Conservation (phyloP, 2,113 vertebrate species). For the Ellobius talpinus region DNA sequence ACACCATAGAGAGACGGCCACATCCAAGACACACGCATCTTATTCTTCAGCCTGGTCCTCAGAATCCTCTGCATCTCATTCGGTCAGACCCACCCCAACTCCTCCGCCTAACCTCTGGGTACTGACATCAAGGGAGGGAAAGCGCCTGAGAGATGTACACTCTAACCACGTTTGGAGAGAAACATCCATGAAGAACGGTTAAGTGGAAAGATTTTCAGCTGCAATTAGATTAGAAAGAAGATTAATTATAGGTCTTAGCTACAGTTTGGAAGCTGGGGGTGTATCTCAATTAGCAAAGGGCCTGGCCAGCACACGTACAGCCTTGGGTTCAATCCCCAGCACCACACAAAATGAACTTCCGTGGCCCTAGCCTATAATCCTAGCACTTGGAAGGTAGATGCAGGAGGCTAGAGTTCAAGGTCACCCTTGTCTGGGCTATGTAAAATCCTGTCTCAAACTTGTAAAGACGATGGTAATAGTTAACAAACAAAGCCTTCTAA, state of each 20-base stretch:
- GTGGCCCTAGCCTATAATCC: background rate
- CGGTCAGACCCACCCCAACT: background rate
- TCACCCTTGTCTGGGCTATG: background rate
- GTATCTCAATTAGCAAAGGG: background rate
- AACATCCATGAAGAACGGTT: background rate
- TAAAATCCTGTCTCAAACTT: background rate
- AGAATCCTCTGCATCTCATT: background rate
- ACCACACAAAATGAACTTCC: background rate
- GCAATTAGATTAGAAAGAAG: background rate
- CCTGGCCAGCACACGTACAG: background rate
- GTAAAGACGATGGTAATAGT: background rate
- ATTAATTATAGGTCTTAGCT: background rate
- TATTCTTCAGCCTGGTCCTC: background rate
- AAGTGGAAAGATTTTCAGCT: background rate
- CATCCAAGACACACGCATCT: background rate
- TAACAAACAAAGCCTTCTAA: background rate
- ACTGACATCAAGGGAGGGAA: background rate
- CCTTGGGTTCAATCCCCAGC: background rate
- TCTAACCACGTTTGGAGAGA: background rate
- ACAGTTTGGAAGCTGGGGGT: background rate
- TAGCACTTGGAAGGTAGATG: background rate
- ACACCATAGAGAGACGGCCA: background rate
- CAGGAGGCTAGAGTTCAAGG: background rate
- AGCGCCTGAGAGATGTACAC: background rate
- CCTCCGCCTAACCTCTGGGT: background rate